Evolutionary conservation across 2,113 vertebrate species (phyloP), one percentile per base, ranked within the genome.

Genomic region (Myiozetetes cayanensis): DNA sequence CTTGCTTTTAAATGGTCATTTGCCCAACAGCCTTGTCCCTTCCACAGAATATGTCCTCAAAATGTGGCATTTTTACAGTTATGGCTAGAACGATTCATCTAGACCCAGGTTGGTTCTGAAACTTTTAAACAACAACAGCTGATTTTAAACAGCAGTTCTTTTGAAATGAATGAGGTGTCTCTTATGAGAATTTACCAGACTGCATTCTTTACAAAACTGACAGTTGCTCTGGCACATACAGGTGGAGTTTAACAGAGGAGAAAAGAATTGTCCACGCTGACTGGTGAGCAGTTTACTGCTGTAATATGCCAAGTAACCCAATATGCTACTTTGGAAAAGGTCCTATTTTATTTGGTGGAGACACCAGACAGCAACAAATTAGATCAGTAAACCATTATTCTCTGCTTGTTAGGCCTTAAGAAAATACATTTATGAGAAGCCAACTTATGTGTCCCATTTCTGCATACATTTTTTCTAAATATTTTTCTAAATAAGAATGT

Each of bases 331-430:
- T 68, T 87, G 33, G 53, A 43, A 95, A 91, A 43, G 20, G 33
- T 73, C 94, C 72, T 76, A 43, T 14, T 79, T 94, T 91, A 30
- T 82, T 96, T 76, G 85, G 44, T 30, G 46, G 53, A 95, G 67
- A 89, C 93, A 70, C 63, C 83, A 90, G 58, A 95, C 14, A 90
- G 79, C 41, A 95, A 77, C 28, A 83, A 93, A 90, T 90, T n/a
- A 93, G 43, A 95, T 52, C 35, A 84, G 33, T 56, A 70, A 82
- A 85, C 31, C 66, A 85, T 37, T 81, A 52, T 73, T 62, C 44
- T 74, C 73, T 94, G 73, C 53, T 84, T 91, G 70, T 39, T 41
- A 76, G 37, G 53, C 68, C 68, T 70, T 53, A 56, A 59, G 39
- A 61, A 83, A 86, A 43, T 25, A 28, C 4, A 9, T 61, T 90